Percentiles rank a stretch among this genome's conserved stretches.
Conservation (phyloP, 2,888 invertebrate species). For the Portevinia maculata region DNA sequence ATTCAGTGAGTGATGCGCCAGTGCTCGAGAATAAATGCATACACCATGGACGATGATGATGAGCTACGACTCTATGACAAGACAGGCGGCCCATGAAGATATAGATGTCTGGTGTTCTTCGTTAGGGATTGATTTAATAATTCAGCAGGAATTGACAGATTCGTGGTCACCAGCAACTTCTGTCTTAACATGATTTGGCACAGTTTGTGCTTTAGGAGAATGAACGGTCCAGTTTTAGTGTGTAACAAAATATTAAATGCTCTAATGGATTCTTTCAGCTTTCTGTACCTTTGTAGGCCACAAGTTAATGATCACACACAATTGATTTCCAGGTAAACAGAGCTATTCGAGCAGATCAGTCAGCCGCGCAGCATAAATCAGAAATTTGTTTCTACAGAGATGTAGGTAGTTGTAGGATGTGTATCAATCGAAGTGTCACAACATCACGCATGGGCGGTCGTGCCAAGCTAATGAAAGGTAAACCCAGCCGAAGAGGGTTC, state of each 20-base stretch:
- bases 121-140: slow-evolving; percentile 7
- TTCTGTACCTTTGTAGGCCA: neutral
- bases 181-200: neutral
- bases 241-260: slow-evolving; percentile 21
- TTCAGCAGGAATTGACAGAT: slow-evolving; percentile 8
- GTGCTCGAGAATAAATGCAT: slow-evolving; percentile 30
- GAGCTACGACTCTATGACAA: slow-evolving; percentile 38
- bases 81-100: slow-evolving; percentile 21
- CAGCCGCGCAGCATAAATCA: slow-evolving; percentile 62
- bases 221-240: slow-evolving; percentile 28
- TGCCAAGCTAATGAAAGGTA: slow-evolving; percentile 51
- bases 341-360: slow-evolving; percentile 47
- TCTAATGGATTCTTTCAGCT: neutral
- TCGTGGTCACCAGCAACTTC: neutral
- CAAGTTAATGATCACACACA: slow-evolving; percentile 34
- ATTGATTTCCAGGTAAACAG: slow-evolving; percentile 37
- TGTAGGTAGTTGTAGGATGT: slow-evolving; percentile 38
- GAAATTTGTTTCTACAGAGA: slow-evolving; percentile 35
- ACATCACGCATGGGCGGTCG: slow-evolving; percentile 67
- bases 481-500: slow-evolving; percentile 41
- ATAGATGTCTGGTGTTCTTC: slow-evolving; percentile 20
- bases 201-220: neutral
- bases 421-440: slow-evolving; percentile 56
- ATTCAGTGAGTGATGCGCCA: slow-evolving; percentile 36
- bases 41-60: slow-evolving; percentile 34